Evolutionary conservation across 1,140 invertebrate genomes (phyloP).

Genomic region (Scaptomyza montana): DNA sequence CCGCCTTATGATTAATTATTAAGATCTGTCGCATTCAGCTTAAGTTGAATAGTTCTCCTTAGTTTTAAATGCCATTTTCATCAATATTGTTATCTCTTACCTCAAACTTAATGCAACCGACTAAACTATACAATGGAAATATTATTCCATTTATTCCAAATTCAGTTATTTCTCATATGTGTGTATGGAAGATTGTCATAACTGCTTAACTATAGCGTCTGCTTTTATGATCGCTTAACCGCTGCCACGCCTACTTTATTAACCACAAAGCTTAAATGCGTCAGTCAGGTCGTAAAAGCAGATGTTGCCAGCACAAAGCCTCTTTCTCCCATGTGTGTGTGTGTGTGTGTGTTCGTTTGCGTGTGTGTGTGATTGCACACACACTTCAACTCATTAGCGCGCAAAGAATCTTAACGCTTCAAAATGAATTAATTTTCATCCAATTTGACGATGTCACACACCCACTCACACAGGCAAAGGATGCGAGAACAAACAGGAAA

Average conservation of each 20-base stretch:
- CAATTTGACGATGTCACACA: constrained; percentile 69
- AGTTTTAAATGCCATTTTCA: too few relatives aligned
- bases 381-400: constrained; percentile 79
- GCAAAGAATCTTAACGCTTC: constrained; percentile 79
- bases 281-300: constrained; percentile 55
- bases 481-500: constrained; percentile 14
- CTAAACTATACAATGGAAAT: too few relatives aligned
- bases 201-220: not conserved
- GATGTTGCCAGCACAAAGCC: constrained; percentile 53
- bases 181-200: too few relatives aligned
- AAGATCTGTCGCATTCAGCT: too few relatives aligned
- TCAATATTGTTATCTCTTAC: too few relatives aligned
- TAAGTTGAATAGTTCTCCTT: too few relatives aligned
- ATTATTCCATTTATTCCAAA: too few relatives aligned
- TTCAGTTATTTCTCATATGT: too few relatives aligned
- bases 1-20: too few relatives aligned
- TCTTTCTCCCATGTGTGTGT: constrained; percentile 4
- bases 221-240: constrained; percentile 5
- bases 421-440: constrained; percentile 81
- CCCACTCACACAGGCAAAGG: constrained; percentile 9
- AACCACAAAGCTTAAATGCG: constrained; percentile 53
- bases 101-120: too few relatives aligned
- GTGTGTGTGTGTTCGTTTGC: constrained; percentile 13
- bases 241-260: constrained; percentile 22
- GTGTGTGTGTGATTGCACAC: constrained; percentile 22